Percentiles rank a stretch among this genome's conserved stretches.
Conservation (phyloP, 2,113 vertebrate species). For the Sinocyclocheilus maitianheensis region DNA sequence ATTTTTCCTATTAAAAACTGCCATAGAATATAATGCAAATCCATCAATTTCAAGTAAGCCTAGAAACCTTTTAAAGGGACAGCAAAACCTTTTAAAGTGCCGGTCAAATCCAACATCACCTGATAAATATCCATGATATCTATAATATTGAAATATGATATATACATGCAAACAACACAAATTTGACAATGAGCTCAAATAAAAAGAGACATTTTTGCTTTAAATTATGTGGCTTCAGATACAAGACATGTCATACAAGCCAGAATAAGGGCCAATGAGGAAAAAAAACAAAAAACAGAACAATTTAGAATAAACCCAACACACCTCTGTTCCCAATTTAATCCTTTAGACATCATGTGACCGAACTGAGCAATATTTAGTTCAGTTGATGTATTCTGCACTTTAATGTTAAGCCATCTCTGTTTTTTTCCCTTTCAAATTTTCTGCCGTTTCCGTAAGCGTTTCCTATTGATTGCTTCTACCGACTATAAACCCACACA, state of each 20-base stretch:
- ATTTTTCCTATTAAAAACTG: no score
- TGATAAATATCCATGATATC: neutral
- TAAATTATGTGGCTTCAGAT: neutral
- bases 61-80: neutral
- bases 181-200: neutral
- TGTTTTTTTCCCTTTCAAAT: neutral
- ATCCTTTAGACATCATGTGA: slow-evolving; percentile 18
- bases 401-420: slow-evolving; percentile 16
- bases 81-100: no score
- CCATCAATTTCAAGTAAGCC: neutral
- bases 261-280: neutral
- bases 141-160: neutral
- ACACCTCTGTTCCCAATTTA: slow-evolving; percentile 9
- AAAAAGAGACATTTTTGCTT: neutral
- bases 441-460: neutral
- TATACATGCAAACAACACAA: neutral
- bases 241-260: neutral
- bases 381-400: slow-evolving; percentile 15
- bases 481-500: slow-evolving; percentile 51
- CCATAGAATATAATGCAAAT: neutral
- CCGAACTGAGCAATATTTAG: neutral
- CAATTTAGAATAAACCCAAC: slow-evolving; percentile 8
- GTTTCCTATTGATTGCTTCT: slow-evolving; percentile 54
- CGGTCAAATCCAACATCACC: neutral
- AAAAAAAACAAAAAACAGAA: neutral